Conservation (phyloP, 2,888 invertebrate species). For the Mesorhabditis belari region DNA sequence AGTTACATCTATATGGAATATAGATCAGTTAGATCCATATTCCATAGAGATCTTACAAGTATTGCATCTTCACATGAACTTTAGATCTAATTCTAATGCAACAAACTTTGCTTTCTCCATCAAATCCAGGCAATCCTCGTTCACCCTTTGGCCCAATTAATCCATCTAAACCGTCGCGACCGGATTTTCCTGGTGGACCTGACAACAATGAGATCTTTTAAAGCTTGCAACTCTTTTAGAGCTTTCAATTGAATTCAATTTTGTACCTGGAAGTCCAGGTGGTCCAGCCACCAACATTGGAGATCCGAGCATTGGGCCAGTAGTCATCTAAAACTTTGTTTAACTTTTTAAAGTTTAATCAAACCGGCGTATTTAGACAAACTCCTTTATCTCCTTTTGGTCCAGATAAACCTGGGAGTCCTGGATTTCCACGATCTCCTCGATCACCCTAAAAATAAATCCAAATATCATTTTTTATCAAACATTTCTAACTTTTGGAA, state of each 20-base stretch:
- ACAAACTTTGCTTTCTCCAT: slow-evolving; percentile 46
- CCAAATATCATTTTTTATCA: too few relatives aligned
- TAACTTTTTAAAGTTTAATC: neutral
- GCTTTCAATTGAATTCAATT: too few relatives aligned
- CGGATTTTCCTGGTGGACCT: slow-evolving; percentile 22
- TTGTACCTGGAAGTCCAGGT: slow-evolving; percentile 43
- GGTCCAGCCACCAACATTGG: slow-evolving; percentile 32
- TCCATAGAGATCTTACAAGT: too few relatives aligned
- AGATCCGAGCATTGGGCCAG: neutral
- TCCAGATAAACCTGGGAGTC: slow-evolving; percentile 42
- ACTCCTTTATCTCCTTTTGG: slow-evolving; percentile 29
- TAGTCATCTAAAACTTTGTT: neutral
- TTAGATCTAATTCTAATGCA: too few relatives aligned
- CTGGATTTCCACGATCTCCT: slow-evolving; percentile 31
- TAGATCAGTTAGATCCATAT: too few relatives aligned
- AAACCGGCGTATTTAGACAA: neutral
- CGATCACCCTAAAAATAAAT: slow-evolving; percentile 22
- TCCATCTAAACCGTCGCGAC: slow-evolving; percentile 21
- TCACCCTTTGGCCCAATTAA: slow-evolving; percentile 40
- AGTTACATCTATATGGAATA: too few relatives aligned
- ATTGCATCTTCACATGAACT: too few relatives aligned
- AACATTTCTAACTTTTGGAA: too few relatives aligned
- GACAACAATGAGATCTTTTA: too few relatives aligned
- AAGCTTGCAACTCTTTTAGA: too few relatives aligned
- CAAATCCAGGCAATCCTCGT: slow-evolving; percentile 50